A percentile compares a stretch with the other conserved stretches of the same genome.
phyloP scores from a whole-genome alignment of 2,797 vertebrate species.

The Ataeniobius toweri region DNA sequence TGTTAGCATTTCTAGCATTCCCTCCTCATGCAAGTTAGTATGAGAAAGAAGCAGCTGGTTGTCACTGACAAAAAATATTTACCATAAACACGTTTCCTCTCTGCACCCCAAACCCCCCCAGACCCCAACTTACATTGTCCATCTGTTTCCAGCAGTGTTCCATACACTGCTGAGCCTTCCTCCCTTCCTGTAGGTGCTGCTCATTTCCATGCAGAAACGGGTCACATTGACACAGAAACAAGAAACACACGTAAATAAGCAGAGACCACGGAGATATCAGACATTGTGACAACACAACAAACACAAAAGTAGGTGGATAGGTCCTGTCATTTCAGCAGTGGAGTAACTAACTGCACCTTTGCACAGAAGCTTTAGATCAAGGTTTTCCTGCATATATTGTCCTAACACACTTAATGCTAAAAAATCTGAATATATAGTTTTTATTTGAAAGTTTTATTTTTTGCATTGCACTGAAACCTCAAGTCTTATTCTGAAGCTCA shows the following conservation, averaged over 20 bases:
- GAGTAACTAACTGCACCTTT: neutral
- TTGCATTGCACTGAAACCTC: neutral
- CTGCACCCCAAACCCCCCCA: slow-evolving; percentile 3
- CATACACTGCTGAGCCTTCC: slow-evolving; percentile 96
- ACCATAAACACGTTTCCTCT: slow-evolving; percentile 40
- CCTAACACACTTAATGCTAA: neutral
- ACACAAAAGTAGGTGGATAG: neutral
- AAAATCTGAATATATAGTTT: neutral
- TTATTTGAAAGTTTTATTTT: neutral
- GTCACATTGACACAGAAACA: slow-evolving; percentile 37
- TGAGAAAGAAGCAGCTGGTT: slow-evolving; percentile 31
- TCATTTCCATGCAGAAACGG: slow-evolving; percentile 36
- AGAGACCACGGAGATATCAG: slow-evolving; percentile 12
- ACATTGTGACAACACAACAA: slow-evolving; percentile 11
- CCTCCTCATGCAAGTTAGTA: slow-evolving; percentile 30
- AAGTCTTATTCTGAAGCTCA: neutral
- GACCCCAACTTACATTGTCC: slow-evolving; percentile 91
- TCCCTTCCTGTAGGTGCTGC: slow-evolving; percentile 97
- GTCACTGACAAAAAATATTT: slow-evolving; percentile 41
- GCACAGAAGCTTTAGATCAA: neutral
- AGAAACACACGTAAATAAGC: slow-evolving; percentile 16
- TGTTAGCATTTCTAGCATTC: slow-evolving; percentile 45
- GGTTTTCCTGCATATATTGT: neutral
- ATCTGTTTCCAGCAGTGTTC: slow-evolving; percentile 99
- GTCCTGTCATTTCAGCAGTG: neutral